Conservation (phyloP, 2,113 vertebrate genomes). For the Irena cyanogastra region DNA sequence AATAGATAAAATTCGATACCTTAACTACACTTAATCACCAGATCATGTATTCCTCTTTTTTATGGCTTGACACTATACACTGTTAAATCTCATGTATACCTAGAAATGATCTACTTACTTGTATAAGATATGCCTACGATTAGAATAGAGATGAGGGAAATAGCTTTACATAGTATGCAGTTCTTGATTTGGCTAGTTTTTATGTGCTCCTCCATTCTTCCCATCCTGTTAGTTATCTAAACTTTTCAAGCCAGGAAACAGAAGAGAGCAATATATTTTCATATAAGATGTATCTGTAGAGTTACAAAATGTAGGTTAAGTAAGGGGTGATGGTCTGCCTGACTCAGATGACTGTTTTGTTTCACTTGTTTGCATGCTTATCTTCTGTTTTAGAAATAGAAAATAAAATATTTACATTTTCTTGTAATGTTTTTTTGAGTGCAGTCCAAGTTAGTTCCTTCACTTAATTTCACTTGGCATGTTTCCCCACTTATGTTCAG, state of each 20-base stretch:
- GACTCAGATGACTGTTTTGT: not conserved
- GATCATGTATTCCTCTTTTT: not conserved
- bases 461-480: not conserved
- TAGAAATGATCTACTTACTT: not conserved
- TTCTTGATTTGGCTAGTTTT: not conserved
- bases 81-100: not conserved
- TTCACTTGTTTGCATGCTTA: not conserved
- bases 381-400: not conserved
- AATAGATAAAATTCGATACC: not conserved
- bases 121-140: not conserved
- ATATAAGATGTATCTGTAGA: not conserved
- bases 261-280: not conserved
- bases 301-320: not conserved
- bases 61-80: not conserved
- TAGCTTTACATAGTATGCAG: not conserved
- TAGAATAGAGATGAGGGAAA: not conserved
- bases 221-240: not conserved
- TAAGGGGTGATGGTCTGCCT: not conserved
- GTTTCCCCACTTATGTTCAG: not conserved
- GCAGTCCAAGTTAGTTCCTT: not conserved
- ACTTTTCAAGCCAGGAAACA: not conserved
- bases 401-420: constrained; percentile 19
- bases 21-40: not conserved
- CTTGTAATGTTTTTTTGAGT: not conserved
- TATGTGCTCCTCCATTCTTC: not conserved